Evolutionary conservation across 1,140 invertebrate species (phyloP).

Genomic region (Drosophila burlai): DNA sequence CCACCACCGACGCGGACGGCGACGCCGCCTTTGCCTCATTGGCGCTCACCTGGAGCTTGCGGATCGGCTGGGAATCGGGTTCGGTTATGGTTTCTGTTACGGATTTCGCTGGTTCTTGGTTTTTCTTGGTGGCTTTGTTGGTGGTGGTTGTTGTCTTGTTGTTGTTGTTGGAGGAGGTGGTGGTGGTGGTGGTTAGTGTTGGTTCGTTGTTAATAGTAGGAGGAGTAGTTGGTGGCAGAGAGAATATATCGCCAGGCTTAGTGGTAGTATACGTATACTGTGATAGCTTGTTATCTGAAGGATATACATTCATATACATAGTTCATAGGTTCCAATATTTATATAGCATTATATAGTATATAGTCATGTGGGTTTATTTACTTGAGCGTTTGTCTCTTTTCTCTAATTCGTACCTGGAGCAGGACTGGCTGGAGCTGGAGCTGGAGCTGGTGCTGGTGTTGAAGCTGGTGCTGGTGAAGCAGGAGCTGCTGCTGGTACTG

Average conservation of each 20-base stretch:
- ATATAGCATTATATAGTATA: conserved; percentile 44
- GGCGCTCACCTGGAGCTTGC: conserved; percentile 52
- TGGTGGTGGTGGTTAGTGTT: conserved; percentile 60
- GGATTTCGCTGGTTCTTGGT: conserved; percentile 25
- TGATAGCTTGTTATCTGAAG: conserved; percentile 81
- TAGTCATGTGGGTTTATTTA: conserved; percentile 35
- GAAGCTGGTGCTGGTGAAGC: background rate
- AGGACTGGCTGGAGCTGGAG: conserved; percentile 15
- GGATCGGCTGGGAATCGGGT: conserved; percentile 34
- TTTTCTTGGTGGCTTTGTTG: conserved; percentile 15
- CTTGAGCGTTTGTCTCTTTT: conserved; percentile 32
- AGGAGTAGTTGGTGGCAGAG: conserved; percentile 80
- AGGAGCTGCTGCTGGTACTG: conserved; percentile 1
- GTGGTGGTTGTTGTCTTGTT: conserved; percentile 21
- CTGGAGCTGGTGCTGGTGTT: background rate
- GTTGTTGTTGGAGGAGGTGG: conserved; percentile 6
- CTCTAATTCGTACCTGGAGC: conserved; percentile 80
- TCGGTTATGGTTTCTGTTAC: conserved; percentile 34
- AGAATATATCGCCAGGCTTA: conserved; percentile 83
- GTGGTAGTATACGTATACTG: conserved; percentile 84
- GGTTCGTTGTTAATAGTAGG: conserved; percentile 82
- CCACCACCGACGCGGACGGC: conserved; percentile 14
- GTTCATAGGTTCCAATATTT: conserved; percentile 59
- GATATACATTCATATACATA: conserved; percentile 83
- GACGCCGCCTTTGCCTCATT: conserved; percentile 43